phyloP scores from a whole-genome alignment of 2,797 vertebrate species.

The Diplodus sargus region DNA sequence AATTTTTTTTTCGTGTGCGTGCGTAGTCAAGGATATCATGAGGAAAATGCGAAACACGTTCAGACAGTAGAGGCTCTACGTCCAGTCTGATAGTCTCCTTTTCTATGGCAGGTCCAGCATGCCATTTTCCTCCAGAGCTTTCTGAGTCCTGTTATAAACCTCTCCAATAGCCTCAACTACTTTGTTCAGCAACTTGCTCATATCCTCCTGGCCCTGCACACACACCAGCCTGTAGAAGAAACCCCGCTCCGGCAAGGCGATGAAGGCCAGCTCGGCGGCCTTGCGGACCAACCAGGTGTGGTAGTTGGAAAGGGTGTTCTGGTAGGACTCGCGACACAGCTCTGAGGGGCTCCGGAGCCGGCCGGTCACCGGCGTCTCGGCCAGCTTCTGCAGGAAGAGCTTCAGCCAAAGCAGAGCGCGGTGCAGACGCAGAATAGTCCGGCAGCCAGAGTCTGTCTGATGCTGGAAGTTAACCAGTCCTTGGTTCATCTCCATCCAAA shows the following conservation, averaged over 20 bases:
- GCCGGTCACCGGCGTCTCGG: constrained; percentile 62
- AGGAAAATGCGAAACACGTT: constrained; percentile 32
- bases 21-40: not conserved
- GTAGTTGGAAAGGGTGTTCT: constrained; percentile 82
- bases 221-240: constrained; percentile 87
- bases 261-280: constrained; percentile 87
- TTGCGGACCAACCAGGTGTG: constrained; percentile 89
- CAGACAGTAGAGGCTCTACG: constrained; percentile 1
- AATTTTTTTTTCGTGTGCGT: not conserved
- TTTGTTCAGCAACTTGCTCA: constrained; percentile 71
- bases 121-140: constrained; percentile 77
- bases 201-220: constrained; percentile 78
- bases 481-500: constrained; percentile 77
- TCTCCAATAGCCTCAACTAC: constrained; percentile 79
- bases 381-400: constrained; percentile 87
- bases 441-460: constrained; percentile 84
- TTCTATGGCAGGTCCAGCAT: constrained; percentile 88
- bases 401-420: constrained; percentile 90
- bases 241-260: constrained; percentile 85
- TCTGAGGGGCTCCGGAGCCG: constrained; percentile 78
- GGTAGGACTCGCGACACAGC: constrained; percentile 89
- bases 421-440: constrained; percentile 88
- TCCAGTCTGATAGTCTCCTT: constrained; percentile 9
- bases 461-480: constrained; percentile 83
- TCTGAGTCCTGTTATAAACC: constrained; percentile 88